phyloP scores from a whole-genome alignment of 2,888 invertebrate genomes.

The Oeneis ivallda region DNA sequence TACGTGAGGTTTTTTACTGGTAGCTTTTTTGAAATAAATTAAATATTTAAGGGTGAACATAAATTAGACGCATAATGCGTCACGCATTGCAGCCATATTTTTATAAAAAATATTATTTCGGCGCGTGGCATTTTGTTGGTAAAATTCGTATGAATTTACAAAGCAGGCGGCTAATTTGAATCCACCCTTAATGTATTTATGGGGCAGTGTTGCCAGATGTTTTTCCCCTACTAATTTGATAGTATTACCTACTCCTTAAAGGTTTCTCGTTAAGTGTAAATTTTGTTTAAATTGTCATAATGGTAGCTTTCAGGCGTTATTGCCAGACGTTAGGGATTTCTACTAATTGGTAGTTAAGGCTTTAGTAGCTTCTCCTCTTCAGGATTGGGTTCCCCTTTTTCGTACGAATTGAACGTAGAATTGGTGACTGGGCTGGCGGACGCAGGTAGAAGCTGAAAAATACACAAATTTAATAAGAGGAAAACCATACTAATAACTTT shows the following conservation, averaged over 20 bases:
- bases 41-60: neutral
- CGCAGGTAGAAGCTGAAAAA: slow-evolving; percentile 54
- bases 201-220: neutral
- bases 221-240: neutral
- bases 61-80: neutral
- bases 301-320: slow-evolving; percentile 29
- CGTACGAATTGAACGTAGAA: slow-evolving; percentile 55
- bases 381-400: slow-evolving; percentile 48
- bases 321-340: slow-evolving; percentile 43
- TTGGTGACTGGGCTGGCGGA: slow-evolving; percentile 62
- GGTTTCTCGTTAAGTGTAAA: neutral
- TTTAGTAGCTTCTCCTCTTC: slow-evolving; percentile 69
- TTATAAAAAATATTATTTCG: neutral
- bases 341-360: slow-evolving; percentile 52
- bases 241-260: neutral
- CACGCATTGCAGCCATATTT: neutral
- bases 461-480: neutral
- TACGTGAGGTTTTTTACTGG: slow-evolving; percentile 41
- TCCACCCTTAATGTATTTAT: neutral
- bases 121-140: too few species aligned
- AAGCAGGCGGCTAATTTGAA: neutral
- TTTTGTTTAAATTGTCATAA: slow-evolving; percentile 20
- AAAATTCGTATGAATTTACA: too few species aligned
- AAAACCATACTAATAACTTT: too few species aligned
- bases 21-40: slow-evolving; percentile 39